Evolutionary conservation across 1,140 invertebrate species (phyloP).

Genomic region (Holotrichia oblita): DNA sequence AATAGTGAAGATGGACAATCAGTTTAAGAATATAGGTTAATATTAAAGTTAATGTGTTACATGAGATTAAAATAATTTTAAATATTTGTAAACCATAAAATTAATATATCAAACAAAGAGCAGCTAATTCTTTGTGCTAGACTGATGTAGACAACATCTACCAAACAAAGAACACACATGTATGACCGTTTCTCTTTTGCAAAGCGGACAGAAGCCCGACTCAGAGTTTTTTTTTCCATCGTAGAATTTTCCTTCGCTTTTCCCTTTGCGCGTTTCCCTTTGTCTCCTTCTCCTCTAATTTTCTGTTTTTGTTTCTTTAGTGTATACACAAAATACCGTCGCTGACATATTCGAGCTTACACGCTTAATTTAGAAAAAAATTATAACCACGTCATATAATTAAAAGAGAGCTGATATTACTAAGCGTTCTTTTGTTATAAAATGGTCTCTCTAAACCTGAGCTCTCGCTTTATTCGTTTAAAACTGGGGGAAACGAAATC

Average conservation of each 20-base stretch:
- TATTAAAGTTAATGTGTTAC: no score
- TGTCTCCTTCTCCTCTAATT: neutral
- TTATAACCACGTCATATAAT: constrained; percentile 54
- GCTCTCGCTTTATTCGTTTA: neutral
- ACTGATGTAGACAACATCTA: no score
- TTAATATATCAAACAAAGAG: no score
- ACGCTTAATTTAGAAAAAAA: constrained; percentile 53
- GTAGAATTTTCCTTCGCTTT: neutral
- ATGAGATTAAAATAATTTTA: no score
- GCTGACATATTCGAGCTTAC: constrained; percentile 42
- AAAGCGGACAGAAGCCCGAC: no score
- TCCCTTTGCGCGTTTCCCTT: neutral
- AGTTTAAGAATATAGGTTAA: no score
- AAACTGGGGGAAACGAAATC: neutral
- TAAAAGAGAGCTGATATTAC: constrained; percentile 50
- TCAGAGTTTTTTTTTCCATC: no score
- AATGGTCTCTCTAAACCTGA: neutral
- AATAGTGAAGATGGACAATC: no score
- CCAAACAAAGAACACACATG: no score
- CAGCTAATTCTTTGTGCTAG: no score
- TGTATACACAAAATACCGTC: neutral
- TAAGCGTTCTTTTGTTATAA: neutral
- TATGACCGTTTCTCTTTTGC: no score
- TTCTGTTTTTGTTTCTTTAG: neutral
- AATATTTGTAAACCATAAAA: no score